Conservation (phyloP, 2,113 vertebrate species). For the Chiloscyllium plagiosum region DNA sequence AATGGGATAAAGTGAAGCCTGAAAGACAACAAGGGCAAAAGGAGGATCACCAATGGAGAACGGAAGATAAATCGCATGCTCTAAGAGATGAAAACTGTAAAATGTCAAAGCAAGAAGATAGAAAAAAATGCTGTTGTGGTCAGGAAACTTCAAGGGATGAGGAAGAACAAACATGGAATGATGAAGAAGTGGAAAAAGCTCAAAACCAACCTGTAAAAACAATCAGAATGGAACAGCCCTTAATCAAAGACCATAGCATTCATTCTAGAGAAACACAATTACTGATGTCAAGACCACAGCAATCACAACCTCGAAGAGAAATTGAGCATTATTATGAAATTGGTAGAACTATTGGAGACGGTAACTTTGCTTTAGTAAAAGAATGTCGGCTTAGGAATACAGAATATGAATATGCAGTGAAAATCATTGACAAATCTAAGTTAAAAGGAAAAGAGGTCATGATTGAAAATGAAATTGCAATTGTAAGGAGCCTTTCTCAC, state of each 20-base stretch:
- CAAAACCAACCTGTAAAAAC: background rate
- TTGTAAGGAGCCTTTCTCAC: constrained; percentile 78
- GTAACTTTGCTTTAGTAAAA: constrained; percentile 88
- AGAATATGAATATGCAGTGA: constrained; percentile 71
- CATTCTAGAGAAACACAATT: background rate
- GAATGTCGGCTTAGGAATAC: constrained; percentile 66
- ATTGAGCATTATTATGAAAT: constrained; percentile 70
- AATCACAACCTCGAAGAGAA: background rate
- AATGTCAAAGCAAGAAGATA: constrained; percentile 21
- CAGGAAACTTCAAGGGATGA: background rate
- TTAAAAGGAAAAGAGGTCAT: constrained; percentile 87
- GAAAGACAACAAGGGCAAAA: background rate
- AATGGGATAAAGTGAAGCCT: background rate
- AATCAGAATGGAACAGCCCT: background rate
- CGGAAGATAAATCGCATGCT: background rate
- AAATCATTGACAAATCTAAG: constrained; percentile 83
- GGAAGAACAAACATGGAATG: background rate
- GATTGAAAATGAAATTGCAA: constrained; percentile 87
- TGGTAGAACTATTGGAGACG: constrained; percentile 80
- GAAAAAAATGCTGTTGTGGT: background rate
- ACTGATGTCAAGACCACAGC: background rate
- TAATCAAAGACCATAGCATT: constrained; percentile 14
- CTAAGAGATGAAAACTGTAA: background rate
- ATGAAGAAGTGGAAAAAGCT: background rate
- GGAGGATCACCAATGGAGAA: background rate